A percentile compares a stretch with the other conserved stretches of the same genome.
Evolutionary conservation across 2,797 vertebrate genomes (phyloP).

Genomic region (Podargus strigoides): DNA sequence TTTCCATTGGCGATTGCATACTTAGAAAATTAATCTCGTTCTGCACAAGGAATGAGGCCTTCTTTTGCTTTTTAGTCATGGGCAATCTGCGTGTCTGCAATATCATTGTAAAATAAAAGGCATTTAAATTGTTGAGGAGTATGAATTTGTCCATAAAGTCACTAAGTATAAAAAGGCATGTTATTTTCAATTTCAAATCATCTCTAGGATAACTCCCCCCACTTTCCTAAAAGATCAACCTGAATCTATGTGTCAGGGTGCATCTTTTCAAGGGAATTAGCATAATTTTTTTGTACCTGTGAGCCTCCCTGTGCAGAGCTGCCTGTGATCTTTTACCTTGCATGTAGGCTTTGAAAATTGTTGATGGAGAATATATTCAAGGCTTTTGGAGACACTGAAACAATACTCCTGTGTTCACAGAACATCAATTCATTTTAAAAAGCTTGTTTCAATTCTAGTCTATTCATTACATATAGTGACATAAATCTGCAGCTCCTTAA

Average conservation of each 20-base stretch:
- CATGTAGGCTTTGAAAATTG: background rate
- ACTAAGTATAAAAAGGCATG: background rate
- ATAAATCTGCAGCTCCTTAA: background rate
- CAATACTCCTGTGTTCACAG: background rate
- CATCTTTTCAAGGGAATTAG: background rate
- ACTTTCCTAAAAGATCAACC: background rate
- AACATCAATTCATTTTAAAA: background rate
- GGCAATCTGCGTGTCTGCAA: background rate
- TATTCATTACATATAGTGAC: background rate
- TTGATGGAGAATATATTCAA: background rate
- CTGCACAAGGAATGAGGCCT: background rate
- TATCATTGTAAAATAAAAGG: background rate
- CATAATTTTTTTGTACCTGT: background rate
- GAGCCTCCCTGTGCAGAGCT: background rate
- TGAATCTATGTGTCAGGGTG: background rate
- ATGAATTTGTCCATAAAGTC: background rate
- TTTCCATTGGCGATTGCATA: background rate
- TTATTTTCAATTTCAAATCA: background rate
- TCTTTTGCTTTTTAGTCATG: background rate
- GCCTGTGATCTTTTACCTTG: background rate
- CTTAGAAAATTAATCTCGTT: background rate
- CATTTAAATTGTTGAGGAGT: background rate
- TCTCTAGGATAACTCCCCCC: background rate
- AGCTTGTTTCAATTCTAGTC: background rate
- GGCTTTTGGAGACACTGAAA: background rate